Percentiles rank a stretch among this genome's conserved stretches.
Conservation (phyloP, 2,797 vertebrate genomes). For the Setipinna tenuifilis region DNA sequence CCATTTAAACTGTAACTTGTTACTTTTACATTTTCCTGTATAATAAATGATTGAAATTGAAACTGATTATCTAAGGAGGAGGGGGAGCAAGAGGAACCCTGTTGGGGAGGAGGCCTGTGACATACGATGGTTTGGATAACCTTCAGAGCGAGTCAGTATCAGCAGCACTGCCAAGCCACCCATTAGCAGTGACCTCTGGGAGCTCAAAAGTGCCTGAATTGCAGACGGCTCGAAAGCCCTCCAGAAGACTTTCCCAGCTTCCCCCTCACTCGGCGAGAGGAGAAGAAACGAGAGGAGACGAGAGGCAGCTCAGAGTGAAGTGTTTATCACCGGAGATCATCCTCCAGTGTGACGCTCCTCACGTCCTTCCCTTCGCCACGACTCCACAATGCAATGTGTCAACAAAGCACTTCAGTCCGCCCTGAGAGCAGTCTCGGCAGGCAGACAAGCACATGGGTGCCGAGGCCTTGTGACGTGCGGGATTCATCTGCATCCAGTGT, state of each 20-base stretch:
- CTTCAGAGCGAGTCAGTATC: not conserved
- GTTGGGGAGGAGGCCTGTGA: not conserved
- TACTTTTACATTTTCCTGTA: no score
- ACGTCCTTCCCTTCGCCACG: not conserved
- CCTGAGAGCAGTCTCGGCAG: not conserved
- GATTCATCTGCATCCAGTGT: not conserved
- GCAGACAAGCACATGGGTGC: not conserved
- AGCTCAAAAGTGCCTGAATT: not conserved
- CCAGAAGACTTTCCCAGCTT: not conserved
- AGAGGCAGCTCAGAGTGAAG: not conserved
- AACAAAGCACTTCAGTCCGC: constrained; percentile 18
- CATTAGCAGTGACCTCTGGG: not conserved
- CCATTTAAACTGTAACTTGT: no score
- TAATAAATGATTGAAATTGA: no score
- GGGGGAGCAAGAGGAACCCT: not conserved
- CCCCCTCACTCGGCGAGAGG: not conserved
- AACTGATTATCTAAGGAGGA: no score
- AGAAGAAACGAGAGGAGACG: no score
- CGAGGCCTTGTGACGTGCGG: not conserved
- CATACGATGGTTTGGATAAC: not conserved
- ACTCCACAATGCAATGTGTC: not conserved
- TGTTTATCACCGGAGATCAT: not conserved
- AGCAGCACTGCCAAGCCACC: not conserved
- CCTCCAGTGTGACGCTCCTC: not conserved
- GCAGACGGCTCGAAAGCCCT: not conserved